Base-by-base conservation (phyloP, 2,888 invertebrate genomes). In the Pachliopta kotzebuea region DNA sequence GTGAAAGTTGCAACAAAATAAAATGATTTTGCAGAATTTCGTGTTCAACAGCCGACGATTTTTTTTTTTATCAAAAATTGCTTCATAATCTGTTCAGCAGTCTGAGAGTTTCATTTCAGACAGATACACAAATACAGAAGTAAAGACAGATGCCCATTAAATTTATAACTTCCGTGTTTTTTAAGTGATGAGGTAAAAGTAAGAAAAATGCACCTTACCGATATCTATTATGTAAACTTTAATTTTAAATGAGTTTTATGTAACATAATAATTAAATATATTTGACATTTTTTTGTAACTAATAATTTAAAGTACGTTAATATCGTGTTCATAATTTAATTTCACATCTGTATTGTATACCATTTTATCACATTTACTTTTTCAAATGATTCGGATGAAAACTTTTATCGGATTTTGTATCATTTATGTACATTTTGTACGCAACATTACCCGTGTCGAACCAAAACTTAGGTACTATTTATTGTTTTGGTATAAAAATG, bases 401-500 rank as follows among this genome's bases (percentile, higher is more conserved):
- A n/a, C 1, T n/a, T 7, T n/a, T 37, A 45, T 37, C 8, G 1
- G 37, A 37, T n/a, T n/a, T 45, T 18, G 18, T 45, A n/a, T 18
- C 18, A 45, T n/a, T n/a, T n/a, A n/a, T 7, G n/a, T 45, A 42
- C 42, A 24, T 57, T 26, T 26, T 57, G 24, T 45, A 45, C 42
- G 4, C 37, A 45, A 45, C 17, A 24, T 57, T 57, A 57, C 24
- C 50, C 52, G 63, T 66, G 70, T 65, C 62, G 65, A 50, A 58
- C 67, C 63, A 69, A 68, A 67, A 65, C 64, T 67, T 65, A 59
- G 20, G 20, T 52, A 11, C 50, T 23, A 21, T 2, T 21, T 57
- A 55, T 58, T 55, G 55, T 63, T 54, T 65, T 65, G 66, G 60
- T 70, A 55, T 52, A 65, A 62, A 52, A 55, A 52, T 61, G 55